Conservation (phyloP, 2,113 vertebrate species). For the Tor tambroides region DNA sequence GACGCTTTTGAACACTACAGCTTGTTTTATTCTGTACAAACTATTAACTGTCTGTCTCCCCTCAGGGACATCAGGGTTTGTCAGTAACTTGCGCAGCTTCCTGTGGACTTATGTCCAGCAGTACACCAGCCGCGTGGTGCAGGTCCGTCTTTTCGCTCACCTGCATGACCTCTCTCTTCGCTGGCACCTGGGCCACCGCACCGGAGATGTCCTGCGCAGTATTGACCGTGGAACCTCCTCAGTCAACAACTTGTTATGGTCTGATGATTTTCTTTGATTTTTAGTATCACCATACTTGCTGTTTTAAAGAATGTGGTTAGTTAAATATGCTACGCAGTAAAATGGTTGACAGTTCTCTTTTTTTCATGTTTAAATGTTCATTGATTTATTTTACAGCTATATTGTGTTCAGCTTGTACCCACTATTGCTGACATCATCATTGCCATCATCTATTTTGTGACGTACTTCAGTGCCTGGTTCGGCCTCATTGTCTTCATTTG, state of each 20-base stretch:
- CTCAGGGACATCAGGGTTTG: slow-evolving; percentile 67
- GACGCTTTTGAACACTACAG: neutral
- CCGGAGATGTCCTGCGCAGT: slow-evolving; percentile 87
- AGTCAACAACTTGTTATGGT: slow-evolving; percentile 88
- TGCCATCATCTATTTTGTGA: slow-evolving; percentile 87
- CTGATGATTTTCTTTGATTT: neutral
- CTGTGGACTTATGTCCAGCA: slow-evolving; percentile 90
- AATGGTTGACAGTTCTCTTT: neutral
- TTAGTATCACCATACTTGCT: neutral
- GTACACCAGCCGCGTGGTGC: slow-evolving; percentile 83
- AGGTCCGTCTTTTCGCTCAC: slow-evolving; percentile 85
- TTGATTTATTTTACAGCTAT: slow-evolving; percentile 75
- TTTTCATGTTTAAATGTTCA: neutral
- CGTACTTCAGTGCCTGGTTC: slow-evolving; percentile 89
- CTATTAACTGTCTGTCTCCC: neutral
- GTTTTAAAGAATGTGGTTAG: too few species aligned
- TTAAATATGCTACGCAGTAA: neutral
- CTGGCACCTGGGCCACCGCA: slow-evolving; percentile 87
- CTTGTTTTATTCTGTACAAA: neutral
- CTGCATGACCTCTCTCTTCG: slow-evolving; percentile 85
- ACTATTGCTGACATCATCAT: slow-evolving; percentile 87
- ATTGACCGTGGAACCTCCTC: slow-evolving; percentile 88
- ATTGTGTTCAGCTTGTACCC: slow-evolving; percentile 87
- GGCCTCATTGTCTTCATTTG: slow-evolving; percentile 92
- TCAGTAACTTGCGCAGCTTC: slow-evolving; percentile 86